Percentiles rank a stretch among this genome's conserved stretches.
phyloP scores from a whole-genome alignment of 2,888 invertebrate genomes.

The Mythimna albipuncta region DNA sequence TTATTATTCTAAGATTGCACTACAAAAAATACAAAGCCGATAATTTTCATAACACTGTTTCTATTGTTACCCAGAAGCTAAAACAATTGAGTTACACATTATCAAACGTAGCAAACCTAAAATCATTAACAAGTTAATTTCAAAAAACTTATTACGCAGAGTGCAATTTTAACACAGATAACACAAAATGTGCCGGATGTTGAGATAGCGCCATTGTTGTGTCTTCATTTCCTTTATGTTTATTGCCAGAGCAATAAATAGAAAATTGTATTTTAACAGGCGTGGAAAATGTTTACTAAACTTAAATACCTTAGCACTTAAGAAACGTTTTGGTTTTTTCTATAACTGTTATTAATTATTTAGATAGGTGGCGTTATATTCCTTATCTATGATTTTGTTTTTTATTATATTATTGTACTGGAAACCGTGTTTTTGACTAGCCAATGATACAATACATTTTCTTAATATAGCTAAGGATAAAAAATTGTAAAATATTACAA shows the following conservation, averaged over 20 bases:
- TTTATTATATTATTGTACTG: slow-evolving; percentile 3
- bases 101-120: slow-evolving; percentile 59
- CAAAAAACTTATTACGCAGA: slow-evolving; percentile 77
- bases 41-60: not conserved
- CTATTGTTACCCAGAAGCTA: slow-evolving; percentile 4
- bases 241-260: slow-evolving; percentile 74
- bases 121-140: slow-evolving; percentile 81
- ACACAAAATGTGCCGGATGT: slow-evolving; percentile 78
- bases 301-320: slow-evolving; percentile 56
- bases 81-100: slow-evolving; percentile 1
- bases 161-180: slow-evolving; percentile 77
- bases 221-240: slow-evolving; percentile 79
- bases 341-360: slow-evolving; percentile 20
- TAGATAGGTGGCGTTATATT: not conserved
- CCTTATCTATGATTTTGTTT: not conserved
- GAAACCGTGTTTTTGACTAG: slow-evolving; percentile 4
- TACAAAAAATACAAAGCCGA: not conserved
- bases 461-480: not conserved
- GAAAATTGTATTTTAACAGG: slow-evolving; percentile 74
- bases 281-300: slow-evolving; percentile 68
- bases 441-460: not conserved
- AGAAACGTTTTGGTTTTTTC: slow-evolving; percentile 15
- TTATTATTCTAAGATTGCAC: not conserved
- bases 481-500: not conserved
- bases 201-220: slow-evolving; percentile 78